Conservation (phyloP, 2,113 vertebrate genomes). For the Antigone vipio region DNA sequence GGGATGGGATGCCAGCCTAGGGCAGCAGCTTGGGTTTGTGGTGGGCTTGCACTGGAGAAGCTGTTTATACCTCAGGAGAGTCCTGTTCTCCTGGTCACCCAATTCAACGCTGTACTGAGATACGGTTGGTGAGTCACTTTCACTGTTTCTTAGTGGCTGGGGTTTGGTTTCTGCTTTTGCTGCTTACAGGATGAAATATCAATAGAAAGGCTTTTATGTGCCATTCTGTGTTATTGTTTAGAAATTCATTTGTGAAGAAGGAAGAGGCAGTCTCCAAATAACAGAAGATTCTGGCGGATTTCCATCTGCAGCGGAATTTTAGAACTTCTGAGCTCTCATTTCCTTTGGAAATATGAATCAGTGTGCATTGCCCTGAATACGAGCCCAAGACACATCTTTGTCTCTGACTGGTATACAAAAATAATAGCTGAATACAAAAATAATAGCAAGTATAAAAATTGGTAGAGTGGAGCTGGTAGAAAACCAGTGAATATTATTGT, state of each 20-base stretch:
- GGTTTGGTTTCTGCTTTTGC: constrained; percentile 6
- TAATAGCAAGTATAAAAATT: neutral
- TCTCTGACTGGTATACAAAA: neutral
- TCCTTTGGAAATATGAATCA: constrained; percentile 51
- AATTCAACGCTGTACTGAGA: neutral
- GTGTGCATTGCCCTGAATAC: neutral
- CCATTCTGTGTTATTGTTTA: constrained; percentile 42
- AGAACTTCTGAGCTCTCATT: neutral
- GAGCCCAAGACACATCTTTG: neutral
- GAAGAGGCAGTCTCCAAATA: constrained; percentile 45
- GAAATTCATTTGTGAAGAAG: constrained; percentile 43
- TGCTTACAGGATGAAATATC: constrained; percentile 4
- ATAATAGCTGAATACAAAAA: neutral
- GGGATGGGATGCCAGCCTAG: neutral
- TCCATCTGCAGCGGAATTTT: constrained; percentile 10
- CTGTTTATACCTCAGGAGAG: neutral
- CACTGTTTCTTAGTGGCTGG: neutral
- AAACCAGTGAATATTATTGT: neutral
- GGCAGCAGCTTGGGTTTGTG: neutral
- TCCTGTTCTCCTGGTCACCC: neutral
- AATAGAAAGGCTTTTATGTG: constrained; percentile 41
- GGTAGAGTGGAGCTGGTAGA: neutral
- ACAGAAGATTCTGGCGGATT: neutral
- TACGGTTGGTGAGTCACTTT: neutral
- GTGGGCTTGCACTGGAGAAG: neutral